A percentile compares a stretch with the other conserved stretches of the same genome.
Evolutionary conservation across 2,797 vertebrate genomes (phyloP).

Genomic region (Alcedo atthis): DNA sequence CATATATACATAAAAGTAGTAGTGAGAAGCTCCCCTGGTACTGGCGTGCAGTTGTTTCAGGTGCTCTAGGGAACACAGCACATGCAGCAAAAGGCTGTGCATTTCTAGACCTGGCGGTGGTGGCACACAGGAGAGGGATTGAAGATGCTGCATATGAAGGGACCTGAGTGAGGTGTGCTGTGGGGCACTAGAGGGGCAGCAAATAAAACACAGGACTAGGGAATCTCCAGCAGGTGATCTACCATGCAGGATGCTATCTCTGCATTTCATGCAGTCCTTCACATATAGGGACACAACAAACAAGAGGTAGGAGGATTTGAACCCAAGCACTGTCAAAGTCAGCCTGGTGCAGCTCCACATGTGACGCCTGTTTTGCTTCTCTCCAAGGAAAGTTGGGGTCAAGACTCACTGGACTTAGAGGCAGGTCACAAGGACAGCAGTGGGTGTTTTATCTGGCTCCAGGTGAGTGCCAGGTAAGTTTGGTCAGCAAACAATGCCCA

Average conservation of each 20-base stretch:
- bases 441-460: not conserved
- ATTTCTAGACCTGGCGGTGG: not conserved
- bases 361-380: not conserved
- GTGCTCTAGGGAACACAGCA: not conserved
- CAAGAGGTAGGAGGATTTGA: not conserved
- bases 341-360: fast-evolving
- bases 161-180: not conserved
- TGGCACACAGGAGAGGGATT: not conserved
- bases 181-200: not conserved
- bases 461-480: not conserved
- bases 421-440: fast-evolving
- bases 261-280: not conserved
- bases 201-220: not conserved
- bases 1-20: not conserved
- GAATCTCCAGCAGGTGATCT: not conserved
- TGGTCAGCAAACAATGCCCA: not conserved
- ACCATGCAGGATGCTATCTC: fast-evolving
- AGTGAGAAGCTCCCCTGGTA: not conserved
- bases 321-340: fast-evolving
- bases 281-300: too few species aligned
- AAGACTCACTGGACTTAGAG: fast-evolving
- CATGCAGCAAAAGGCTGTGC: not conserved
- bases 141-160: not conserved
- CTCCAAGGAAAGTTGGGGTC: not conserved
- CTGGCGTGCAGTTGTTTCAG: not conserved